Evolutionary conservation across 2,113 vertebrate genomes (phyloP).

Genomic region (Rhombomys opimus): DNA sequence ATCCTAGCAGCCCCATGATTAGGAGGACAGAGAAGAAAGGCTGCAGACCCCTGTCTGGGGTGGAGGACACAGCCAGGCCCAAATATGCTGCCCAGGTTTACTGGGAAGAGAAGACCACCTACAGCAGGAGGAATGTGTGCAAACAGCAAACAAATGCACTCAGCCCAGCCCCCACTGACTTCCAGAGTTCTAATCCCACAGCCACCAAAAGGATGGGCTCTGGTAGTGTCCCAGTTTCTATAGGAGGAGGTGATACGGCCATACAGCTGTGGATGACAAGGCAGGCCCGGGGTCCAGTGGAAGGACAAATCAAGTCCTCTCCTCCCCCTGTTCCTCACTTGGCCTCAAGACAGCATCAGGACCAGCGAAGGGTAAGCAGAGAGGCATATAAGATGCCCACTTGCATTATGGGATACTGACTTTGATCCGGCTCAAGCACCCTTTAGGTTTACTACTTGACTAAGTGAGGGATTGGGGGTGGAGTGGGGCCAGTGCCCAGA

Average conservation of each 20-base stretch:
- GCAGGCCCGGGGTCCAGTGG: neutral
- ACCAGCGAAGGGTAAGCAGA: accelerated
- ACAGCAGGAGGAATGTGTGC: neutral
- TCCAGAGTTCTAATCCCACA: neutral
- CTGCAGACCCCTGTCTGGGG: neutral
- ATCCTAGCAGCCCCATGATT: neutral
- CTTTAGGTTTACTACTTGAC: neutral
- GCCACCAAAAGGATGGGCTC: accelerated
- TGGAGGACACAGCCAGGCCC: neutral
- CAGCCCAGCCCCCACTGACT: too few relatives aligned
- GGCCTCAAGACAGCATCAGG: neutral
- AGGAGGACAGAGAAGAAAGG: neutral
- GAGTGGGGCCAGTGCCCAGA: neutral
- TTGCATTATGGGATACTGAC: neutral
- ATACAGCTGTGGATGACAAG: neutral
- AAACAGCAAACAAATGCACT: too few relatives aligned
- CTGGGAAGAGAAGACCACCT: neutral
- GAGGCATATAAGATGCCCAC: too few relatives aligned
- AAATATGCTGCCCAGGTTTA: neutral
- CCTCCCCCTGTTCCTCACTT: neutral
- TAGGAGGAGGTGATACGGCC: neutral
- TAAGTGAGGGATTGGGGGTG: neutral
- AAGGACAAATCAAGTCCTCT: neutral
- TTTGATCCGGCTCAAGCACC: neutral
- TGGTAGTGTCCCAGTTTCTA: neutral